Percentiles rank a stretch among this genome's conserved stretches.
phyloP scores from a whole-genome alignment of 2,113 vertebrate genomes.

The Heterotis niloticus region DNA sequence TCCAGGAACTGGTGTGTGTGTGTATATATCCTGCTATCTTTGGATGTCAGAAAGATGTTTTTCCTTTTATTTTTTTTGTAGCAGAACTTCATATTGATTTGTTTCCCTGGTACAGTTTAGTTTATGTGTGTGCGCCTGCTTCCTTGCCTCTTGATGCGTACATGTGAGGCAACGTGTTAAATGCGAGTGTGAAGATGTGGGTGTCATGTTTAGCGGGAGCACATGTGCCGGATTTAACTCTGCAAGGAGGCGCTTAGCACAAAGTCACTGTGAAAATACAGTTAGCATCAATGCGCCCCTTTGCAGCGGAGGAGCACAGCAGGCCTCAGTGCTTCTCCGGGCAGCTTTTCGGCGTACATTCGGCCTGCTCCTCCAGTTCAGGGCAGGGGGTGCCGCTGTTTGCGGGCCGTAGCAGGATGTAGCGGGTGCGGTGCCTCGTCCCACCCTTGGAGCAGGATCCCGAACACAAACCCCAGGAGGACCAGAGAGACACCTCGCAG shows the following conservation, averaged over 20 bases:
- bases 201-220: neutral
- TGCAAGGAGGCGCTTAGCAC: neutral
- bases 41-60: neutral
- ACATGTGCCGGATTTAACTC: neutral
- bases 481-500: slow-evolving; percentile 72
- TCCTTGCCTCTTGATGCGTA: neutral
- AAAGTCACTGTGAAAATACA: neutral
- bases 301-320: neutral
- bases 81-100: neutral
- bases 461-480: slow-evolving; percentile 69
- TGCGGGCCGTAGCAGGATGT: slow-evolving; percentile 69
- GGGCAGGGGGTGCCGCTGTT: slow-evolving; percentile 67
- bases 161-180: neutral
- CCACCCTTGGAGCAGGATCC: slow-evolving; percentile 62
- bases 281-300: neutral
- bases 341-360: slow-evolving; percentile 64
- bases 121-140: neutral
- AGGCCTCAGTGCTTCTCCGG: slow-evolving; percentile 51
- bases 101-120: neutral
- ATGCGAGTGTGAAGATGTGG: neutral
- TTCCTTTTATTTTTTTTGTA: no score
- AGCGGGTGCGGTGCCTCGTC: slow-evolving; percentile 65
- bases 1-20: neutral
- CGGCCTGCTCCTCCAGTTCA: slow-evolving; percentile 68
- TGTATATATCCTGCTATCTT: neutral